Conservation (phyloP, 2,113 vertebrate genomes). For the Paratilapia polleni region DNA sequence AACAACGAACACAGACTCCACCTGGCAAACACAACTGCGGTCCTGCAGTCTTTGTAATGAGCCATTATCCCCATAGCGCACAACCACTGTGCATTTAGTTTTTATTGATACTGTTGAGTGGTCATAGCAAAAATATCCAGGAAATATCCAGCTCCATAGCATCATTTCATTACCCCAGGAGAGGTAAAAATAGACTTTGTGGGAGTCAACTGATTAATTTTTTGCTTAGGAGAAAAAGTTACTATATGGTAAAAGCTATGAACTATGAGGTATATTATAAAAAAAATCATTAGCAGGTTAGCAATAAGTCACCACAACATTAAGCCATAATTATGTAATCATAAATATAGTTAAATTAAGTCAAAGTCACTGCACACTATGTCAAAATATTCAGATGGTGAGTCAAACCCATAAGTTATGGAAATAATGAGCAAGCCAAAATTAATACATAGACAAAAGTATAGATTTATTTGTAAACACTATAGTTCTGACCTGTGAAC, state of each 20-base stretch:
- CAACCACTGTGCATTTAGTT: neutral
- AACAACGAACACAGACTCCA: constrained; percentile 39
- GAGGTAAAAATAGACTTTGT: neutral
- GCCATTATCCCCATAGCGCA: neutral
- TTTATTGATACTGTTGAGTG: neutral
- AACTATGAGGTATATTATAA: too few species aligned
- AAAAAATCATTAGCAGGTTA: too few species aligned
- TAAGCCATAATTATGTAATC: too few species aligned
- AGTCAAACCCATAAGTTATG: too few species aligned
- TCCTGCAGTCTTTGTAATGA: constrained; percentile 26
- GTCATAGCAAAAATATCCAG: neutral
- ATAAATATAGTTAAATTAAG: neutral
- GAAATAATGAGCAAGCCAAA: too few species aligned
- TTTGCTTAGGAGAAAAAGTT: neutral
- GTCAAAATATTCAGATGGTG: too few species aligned
- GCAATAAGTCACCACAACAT: too few species aligned
- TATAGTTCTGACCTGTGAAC: neutral
- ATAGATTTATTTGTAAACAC: neutral
- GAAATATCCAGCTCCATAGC: neutral
- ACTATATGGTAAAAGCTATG: neutral
- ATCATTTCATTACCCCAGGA: neutral
- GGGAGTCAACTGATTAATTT: neutral
- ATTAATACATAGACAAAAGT: neutral
- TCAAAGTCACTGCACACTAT: too few species aligned
- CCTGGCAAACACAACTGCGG: constrained; percentile 38